Percentiles rank a stretch among this genome's conserved stretches.
Evolutionary conservation across 2,797 vertebrate genomes (phyloP).

Genomic region (Delichon dasypus): DNA sequence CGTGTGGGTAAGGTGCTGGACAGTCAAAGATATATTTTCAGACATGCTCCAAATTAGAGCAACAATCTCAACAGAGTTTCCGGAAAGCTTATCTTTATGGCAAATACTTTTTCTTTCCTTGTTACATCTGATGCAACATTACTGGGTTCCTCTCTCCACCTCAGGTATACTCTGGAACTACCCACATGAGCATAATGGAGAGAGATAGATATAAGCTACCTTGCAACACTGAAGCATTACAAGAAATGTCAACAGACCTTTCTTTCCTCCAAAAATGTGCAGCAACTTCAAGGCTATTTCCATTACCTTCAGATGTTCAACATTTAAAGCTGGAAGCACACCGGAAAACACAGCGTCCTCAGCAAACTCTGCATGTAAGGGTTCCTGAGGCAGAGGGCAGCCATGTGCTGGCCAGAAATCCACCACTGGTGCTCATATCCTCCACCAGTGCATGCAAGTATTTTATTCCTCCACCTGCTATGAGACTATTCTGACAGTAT

Average conservation of each 20-base stretch:
- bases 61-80: background rate
- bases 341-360: background rate
- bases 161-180: background rate
- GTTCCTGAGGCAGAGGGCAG: background rate
- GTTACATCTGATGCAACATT: background rate
- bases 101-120: background rate
- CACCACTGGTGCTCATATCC: background rate
- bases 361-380: background rate
- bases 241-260: background rate
- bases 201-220: background rate
- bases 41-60: background rate
- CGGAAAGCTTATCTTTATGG: background rate
- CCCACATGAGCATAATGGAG: background rate
- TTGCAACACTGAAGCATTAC: background rate
- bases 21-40: background rate
- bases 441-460: background rate
- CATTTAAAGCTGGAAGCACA: background rate
- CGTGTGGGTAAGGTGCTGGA: background rate
- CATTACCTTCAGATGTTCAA: background rate
- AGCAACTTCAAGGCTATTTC: background rate
- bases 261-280: background rate
- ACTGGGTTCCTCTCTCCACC: background rate
- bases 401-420: background rate
- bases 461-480: accelerated
- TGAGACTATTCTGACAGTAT: background rate